Percentiles rank a stretch among this genome's conserved stretches.
Evolutionary conservation across 2,113 vertebrate genomes (phyloP).

Genomic region (Lamprotornis superbus): DNA sequence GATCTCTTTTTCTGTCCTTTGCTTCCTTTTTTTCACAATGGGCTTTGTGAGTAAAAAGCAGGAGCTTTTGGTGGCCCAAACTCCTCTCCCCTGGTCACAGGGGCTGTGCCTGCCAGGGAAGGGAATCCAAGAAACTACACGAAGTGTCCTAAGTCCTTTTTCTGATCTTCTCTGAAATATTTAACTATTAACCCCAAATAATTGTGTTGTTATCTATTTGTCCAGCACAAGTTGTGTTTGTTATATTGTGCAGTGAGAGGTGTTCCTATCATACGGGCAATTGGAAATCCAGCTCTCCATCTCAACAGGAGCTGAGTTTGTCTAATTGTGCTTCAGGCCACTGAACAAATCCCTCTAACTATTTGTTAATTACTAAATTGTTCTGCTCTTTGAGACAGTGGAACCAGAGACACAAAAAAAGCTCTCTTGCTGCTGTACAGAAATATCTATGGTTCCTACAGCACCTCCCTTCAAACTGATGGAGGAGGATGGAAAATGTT

Average conservation of each 20-base stretch:
- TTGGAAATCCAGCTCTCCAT: neutral
- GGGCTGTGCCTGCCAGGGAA: neutral
- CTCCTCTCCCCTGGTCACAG: neutral
- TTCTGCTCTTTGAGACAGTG: neutral
- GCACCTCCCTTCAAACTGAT: neutral
- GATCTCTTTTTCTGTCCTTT: neutral
- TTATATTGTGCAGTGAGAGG: neutral
- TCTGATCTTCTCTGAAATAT: neutral
- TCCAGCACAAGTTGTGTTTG: neutral
- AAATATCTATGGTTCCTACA: neutral
- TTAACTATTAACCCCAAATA: neutral
- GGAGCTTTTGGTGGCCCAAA: neutral
- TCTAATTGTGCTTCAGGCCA: neutral
- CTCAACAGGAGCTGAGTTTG: neutral
- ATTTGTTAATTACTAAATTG: neutral
- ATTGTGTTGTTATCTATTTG: neutral
- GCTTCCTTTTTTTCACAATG: neutral
- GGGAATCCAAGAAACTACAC: neutral
- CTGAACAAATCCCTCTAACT: neutral
- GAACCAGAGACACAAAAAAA: neutral
- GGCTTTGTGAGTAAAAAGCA: neutral
- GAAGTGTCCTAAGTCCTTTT: neutral
- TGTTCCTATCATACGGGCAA: neutral
- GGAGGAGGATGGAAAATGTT: neutral
- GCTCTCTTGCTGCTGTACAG: neutral